Percentiles rank a stretch among this genome's conserved stretches.
phyloP scores from a whole-genome alignment of 2,797 vertebrate species.

The Poeciliopsis presidionis region DNA sequence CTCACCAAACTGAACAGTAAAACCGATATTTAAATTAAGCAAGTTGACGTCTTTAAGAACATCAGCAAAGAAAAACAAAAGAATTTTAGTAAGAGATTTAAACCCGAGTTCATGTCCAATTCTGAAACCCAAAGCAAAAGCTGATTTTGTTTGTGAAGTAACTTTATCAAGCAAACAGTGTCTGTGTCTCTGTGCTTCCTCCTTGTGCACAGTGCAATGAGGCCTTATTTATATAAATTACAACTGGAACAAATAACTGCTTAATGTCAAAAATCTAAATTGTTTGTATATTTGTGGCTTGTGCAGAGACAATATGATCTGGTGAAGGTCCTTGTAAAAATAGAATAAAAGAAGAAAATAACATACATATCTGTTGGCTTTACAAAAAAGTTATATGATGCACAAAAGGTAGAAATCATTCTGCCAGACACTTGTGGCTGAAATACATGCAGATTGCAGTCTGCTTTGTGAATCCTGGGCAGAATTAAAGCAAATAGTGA shows the following conservation, averaged over 20 bases:
- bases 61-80: not conserved
- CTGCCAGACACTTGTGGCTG: not conserved
- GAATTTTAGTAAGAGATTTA: not conserved
- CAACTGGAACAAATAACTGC: not conserved
- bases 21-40: conserved; percentile 1
- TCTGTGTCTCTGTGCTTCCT: not conserved
- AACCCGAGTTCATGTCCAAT: not conserved
- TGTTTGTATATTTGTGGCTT: not conserved
- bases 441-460: not conserved
- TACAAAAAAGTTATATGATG: not conserved
- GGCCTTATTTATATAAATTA: not conserved
- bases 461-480: not conserved
- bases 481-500: not conserved
- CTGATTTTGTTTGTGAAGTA: not conserved
- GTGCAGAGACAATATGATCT: not conserved
- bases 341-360: not conserved
- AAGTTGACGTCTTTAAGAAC: not conserved
- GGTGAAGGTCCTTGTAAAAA: not conserved
- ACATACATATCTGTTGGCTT: not conserved
- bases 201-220: not conserved
- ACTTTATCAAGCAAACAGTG: not conserved
- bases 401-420: not conserved
- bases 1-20: conserved; percentile 66
- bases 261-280: not conserved
- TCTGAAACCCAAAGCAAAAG: not conserved